phyloP scores from a whole-genome alignment of 1,140 invertebrate species.

The Monochamus saltuarius region DNA sequence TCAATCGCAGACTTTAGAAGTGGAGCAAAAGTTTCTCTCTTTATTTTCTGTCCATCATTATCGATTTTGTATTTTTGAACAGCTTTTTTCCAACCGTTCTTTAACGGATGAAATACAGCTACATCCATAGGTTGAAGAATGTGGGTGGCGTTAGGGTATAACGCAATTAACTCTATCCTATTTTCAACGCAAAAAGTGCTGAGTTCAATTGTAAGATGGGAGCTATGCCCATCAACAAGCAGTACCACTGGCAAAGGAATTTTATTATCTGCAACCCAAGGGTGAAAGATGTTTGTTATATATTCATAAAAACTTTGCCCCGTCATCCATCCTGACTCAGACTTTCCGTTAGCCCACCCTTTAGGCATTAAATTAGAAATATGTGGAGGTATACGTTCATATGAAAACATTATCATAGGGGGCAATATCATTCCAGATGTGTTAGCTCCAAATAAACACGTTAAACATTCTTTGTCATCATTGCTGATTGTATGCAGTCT shows the following conservation, averaged over 20 bases:
- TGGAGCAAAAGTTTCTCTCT: conserved; percentile 12
- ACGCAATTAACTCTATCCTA: conserved; percentile 8
- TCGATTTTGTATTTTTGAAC: background rate
- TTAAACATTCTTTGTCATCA: conserved; percentile 19
- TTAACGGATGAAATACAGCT: conserved; percentile 20
- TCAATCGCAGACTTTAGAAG: conserved; percentile 1
- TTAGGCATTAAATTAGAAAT: conserved; percentile 37
- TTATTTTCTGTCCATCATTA: background rate
- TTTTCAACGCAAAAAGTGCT: conserved; percentile 41
- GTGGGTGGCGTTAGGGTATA: conserved; percentile 25
- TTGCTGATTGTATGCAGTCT: conserved; percentile 11
- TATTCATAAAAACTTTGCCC: conserved; percentile 51
- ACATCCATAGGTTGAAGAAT: conserved; percentile 28
- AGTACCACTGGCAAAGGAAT: conserved; percentile 46
- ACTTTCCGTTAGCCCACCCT: conserved; percentile 45
- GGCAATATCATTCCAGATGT: conserved; percentile 9
- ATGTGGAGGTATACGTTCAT: conserved; percentile 30
- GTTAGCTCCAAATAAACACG: conserved; percentile 26
- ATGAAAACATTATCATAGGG: conserved; percentile 34
- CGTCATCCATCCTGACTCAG: conserved; percentile 52
- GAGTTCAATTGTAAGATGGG: conserved; percentile 43
- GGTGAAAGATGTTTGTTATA: conserved; percentile 49
- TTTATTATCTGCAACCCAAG: conserved; percentile 45
- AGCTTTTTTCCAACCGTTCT: conserved; percentile 19
- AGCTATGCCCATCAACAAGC: conserved; percentile 50